Base-by-base conservation (phyloP, 23 tunicate genomes). In the Aplidium turbinatum region DNA sequence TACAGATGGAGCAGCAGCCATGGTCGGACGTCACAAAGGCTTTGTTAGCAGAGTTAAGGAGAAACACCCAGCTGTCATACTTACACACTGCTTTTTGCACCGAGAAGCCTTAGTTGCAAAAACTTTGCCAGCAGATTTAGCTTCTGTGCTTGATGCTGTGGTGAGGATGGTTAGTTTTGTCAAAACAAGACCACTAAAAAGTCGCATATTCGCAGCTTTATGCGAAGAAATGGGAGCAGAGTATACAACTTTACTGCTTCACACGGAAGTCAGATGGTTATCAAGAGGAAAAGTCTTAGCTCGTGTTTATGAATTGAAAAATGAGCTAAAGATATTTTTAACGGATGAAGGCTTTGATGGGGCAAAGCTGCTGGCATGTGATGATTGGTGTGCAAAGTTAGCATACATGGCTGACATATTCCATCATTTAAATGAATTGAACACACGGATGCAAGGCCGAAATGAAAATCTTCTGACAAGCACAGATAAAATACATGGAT, bases 341-440 rank as follows among this genome's bases (percentile, higher is more conserved):
- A 47, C 61, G 24, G 23, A 71, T 71, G 61, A 71, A 50, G 16
- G 33, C 25, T 25, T 23, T 47, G 19, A 30, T 50, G 77, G 31
- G 68, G 35, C 53, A 25, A 56, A 57, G 1, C 67, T 36, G 34
- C 68, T 28, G 72, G 81, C 35, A 62, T 2, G 57, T 62, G 72
- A 76, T 60, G 72, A 76, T 61, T 76, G 81, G 72, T 60, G 71
- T 62, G 81, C 72, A 60, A 76, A 42, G 72, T 62, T 76, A 60
- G 81, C 81, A 62, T 60, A 76, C 72, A 76, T 71, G 77, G 77
- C 77, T 50, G 38, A 71, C 67, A 48, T 71, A 21, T 71, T 71
- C 23, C 77, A 71, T 50, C 77, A 71, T 50, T 25, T 50, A 50
- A 71, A 51, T 71, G 34, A 24, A 51, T 24, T 71, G 27, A 36